A percentile compares a stretch with the other conserved stretches of the same genome.
These are phyloP conservation scores for Eremophila alpestris DNA, from an alignment of 2,797 vertebrate genomes.

Conservation along the genomic window DNA sequence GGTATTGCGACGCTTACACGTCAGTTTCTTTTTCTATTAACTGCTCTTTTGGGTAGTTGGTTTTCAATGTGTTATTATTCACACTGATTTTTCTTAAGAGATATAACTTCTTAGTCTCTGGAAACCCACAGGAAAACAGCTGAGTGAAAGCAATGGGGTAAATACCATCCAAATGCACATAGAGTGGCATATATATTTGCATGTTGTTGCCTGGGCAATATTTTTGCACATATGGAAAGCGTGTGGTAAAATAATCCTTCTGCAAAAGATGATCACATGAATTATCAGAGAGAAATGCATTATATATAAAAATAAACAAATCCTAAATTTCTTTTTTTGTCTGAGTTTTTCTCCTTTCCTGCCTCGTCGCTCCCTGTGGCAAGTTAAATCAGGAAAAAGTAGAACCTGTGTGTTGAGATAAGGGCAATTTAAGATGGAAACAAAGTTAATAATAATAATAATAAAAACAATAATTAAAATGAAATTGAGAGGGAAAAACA, in stretches of 20 bases:
- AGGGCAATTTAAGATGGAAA: background rate
- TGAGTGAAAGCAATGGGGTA: background rate
- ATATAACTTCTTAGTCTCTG: background rate
- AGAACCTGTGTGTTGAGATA: fast-evolving
- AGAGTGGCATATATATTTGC: background rate
- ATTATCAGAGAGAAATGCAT: background rate
- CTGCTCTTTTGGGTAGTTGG: background rate
- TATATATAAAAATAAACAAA: background rate
- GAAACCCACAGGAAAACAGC: background rate
- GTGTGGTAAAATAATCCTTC: background rate
- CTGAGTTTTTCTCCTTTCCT: background rate
- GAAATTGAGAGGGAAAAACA: background rate
- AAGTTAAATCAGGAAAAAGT: background rate
- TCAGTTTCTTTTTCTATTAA: background rate
- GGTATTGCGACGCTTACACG: no score
- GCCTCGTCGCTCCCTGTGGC: background rate
- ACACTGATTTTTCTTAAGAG: background rate
- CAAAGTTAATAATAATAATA: background rate
- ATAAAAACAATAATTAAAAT: background rate
- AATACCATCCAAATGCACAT: background rate
- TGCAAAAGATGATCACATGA: background rate
- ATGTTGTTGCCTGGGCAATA: background rate
- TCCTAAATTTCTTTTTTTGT: background rate
- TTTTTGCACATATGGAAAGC: background rate
- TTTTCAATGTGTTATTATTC: background rate